phyloP scores from a whole-genome alignment of 1,140 invertebrate species.

The Carposina sasakii region DNA sequence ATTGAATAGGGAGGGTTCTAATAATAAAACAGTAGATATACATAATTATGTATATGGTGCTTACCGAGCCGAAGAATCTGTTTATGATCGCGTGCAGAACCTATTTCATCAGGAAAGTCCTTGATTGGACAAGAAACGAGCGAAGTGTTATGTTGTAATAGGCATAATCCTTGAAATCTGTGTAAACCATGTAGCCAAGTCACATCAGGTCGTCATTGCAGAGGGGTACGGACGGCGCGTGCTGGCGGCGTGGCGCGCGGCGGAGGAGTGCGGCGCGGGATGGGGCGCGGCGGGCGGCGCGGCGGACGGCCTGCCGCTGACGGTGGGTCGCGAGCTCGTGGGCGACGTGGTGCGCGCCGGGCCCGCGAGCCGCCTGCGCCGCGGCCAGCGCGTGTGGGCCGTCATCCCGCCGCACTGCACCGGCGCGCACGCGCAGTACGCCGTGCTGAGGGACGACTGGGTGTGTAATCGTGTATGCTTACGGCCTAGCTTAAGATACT shows the following conservation, averaged over 20 bases:
- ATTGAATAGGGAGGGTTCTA: no score
- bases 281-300: constrained; percentile 33
- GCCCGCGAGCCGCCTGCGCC: constrained; percentile 69
- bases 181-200: no score
- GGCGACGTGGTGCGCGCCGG: constrained; percentile 86
- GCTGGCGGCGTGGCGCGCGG: constrained; percentile 77
- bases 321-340: constrained; percentile 88
- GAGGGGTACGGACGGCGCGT: constrained; percentile 83
- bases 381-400: constrained; percentile 89
- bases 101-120: no score
- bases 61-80: no score
- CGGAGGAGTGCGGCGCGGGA: constrained; percentile 51
- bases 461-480: constrained; percentile 70
- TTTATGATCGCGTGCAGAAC: no score
- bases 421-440: constrained; percentile 85
- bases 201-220: no score
- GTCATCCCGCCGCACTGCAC: constrained; percentile 79
- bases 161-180: no score
- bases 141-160: no score
- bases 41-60: no score
- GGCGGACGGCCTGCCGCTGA: constrained; percentile 77
- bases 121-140: no score
- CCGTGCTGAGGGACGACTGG: constrained; percentile 76
- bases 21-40: no score
- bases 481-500: no score